Base-by-base conservation (phyloP, 2,797 vertebrate species). In the Cyclura pinguis region DNA sequence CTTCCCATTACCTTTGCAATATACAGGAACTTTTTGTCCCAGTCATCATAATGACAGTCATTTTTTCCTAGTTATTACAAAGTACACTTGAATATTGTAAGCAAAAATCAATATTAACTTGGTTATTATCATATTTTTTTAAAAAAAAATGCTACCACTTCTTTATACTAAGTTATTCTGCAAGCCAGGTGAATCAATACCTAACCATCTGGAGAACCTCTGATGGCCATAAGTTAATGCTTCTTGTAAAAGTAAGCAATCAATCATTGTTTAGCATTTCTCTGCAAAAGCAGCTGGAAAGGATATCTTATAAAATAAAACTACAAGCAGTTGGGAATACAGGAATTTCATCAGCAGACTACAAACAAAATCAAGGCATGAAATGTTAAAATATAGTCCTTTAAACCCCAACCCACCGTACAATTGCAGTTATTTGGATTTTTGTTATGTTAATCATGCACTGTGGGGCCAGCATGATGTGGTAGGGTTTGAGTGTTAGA, bases 101-200 rank as follows among this genome's bases (percentile, higher is more conserved):
- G 80, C 0, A 0, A 84, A 91, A 80, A 94, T 94, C 90, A 90
- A 94, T 93, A 93, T 91, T 92, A 93, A 93, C 88, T 92, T 88
- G 85, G 57, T 35, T 86, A 91, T 91, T 55, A 38, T 69, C 18
- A 52, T 12, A 24, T n/a, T 32, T 89, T 91, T 69, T 86, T 88
- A 38, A 18, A 27, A 73, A 38, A 18, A 27, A 73, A 93, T 80
- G 38, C 27, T n/a, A 67, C 62, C 88, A 85, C 42, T 93, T 69
- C 86, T 82, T 87, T 92, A 85, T 78, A 90, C 57, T 32, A 91
- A 52, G 32, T 72, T 92, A 64, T 88, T 83, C 52, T 92, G 87
- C 32, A 2, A 42, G 57, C 80, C 82, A 42, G 50, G 90, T 16
- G 91, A 92, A 93, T 93, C 92, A 89, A 7, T 92, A 91, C 6